Conservation (phyloP, 2,888 invertebrate species). For the Scaptomyza polygonia region DNA sequence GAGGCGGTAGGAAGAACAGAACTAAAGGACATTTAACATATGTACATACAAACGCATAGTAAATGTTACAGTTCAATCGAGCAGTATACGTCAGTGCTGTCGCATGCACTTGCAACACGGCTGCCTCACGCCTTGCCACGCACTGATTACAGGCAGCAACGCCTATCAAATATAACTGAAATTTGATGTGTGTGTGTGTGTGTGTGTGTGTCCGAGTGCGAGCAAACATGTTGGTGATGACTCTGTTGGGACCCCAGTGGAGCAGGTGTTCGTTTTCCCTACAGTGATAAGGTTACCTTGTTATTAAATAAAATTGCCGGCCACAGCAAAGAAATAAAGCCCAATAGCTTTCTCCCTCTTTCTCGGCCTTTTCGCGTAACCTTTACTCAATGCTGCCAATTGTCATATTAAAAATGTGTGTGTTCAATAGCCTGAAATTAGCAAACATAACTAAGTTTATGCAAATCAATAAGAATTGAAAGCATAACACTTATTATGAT, state of each 20-base stretch:
- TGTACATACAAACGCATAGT: background rate
- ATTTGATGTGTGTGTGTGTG: slow-evolving; percentile 2
- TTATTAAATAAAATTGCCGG: slow-evolving; percentile 74
- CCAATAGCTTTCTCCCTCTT: background rate
- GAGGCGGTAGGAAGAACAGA: background rate
- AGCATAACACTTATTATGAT: background rate
- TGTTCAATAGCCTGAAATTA: background rate
- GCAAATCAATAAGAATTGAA: background rate
- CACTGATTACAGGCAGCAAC: slow-evolving; percentile 32
- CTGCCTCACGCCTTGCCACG: slow-evolving; percentile 10
- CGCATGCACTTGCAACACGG: background rate
- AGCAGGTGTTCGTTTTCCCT: slow-evolving; percentile 65
- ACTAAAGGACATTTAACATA: slow-evolving; percentile 1
- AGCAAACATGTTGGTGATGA: slow-evolving; percentile 10
- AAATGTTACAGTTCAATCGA: slow-evolving; percentile 36
- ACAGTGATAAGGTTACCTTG: slow-evolving; percentile 67
- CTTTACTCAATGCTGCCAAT: background rate
- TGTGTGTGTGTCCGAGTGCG: no score
- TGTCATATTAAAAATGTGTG: background rate
- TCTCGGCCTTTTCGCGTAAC: background rate
- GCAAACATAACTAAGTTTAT: background rate
- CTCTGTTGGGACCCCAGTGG: slow-evolving; percentile 15
- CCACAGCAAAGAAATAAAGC: slow-evolving; percentile 42
- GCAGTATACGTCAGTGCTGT: slow-evolving; percentile 7
- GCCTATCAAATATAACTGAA: slow-evolving; percentile 21